Base-by-base conservation (phyloP, 2,888 invertebrate genomes). In the Nematopogon swammerdamellus region DNA sequence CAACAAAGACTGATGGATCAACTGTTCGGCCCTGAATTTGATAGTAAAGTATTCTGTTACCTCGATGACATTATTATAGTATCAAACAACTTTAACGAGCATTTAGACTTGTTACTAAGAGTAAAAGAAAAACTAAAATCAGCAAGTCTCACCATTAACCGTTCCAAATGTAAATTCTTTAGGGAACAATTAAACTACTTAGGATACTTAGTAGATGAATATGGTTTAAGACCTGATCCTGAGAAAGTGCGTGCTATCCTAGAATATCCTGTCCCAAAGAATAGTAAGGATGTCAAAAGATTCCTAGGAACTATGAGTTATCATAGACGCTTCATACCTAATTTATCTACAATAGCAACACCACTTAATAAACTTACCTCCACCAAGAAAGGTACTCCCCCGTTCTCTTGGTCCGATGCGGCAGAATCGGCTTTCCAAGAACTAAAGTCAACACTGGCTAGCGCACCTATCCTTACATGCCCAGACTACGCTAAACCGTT, bases 1-100 rank as follows among this genome's bases (percentile, higher is more conserved):
- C 61, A 59, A 44, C 59, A 59, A 44, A 18, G 59, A 2, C 43
- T 61, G 3, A 56, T 57, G 0, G 59, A 59, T 50, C 19, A 17
- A 2, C 51, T 54, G 10, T 50, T 50, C 19, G 53, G 52, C 2
- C 53, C 51, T 18, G 55, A 55, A 17, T 55, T 55, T 50, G 58
- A 49, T 60, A 2, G 42, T 57, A n/a, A n/a, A n/a, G n/a, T n/a
- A n/a, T n/a, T n/a, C n/a, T n/a, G n/a, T n/a, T n/a, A n/a, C n/a
- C n/a, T n/a, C n/a, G n/a, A n/a, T n/a, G n/a, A n/a, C n/a, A n/a
- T n/a, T n/a, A n/a, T n/a, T n/a, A n/a, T n/a, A 1, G 46, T 55
- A 1, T 45, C 50, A 2, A 18, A 25, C 2, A 50, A 44, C 14
- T 59, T 58, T 43, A 48, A 55, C 11, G 53, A 53, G 14, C 59